phyloP scores from a whole-genome alignment of 2,888 invertebrate genomes.

The Ophion ventricosus region DNA sequence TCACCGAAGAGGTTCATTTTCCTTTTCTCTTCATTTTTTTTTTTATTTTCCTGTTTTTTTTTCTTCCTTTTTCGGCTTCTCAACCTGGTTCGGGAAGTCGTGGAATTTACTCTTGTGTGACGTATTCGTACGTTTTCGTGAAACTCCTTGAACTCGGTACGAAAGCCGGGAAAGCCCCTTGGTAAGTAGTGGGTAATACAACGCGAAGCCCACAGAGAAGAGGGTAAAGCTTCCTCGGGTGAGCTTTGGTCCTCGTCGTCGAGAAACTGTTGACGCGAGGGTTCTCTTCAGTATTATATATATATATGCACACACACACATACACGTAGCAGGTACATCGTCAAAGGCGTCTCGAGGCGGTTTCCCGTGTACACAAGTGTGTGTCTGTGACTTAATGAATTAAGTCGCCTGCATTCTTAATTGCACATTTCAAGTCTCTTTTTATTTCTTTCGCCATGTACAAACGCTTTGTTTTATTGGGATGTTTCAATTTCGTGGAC shows the following conservation, averaged over 20 bases:
- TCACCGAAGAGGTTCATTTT: background rate
- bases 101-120: background rate
- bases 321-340: background rate
- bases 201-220: background rate
- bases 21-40: background rate
- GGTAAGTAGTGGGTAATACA: constrained; percentile 47
- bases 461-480: background rate
- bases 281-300: constrained; percentile 4
- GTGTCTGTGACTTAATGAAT: constrained; percentile 75
- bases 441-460: background rate
- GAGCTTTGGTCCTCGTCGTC: constrained; percentile 72
- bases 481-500: background rate
- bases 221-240: constrained; percentile 13
- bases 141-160: background rate
- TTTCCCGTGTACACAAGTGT: constrained; percentile 11
- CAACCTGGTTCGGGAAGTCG: background rate
- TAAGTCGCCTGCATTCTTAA: constrained; percentile 78
- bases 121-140: constrained; percentile 24
- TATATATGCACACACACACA: background rate
- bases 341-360: constrained; percentile 45
- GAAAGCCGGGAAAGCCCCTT: constrained; percentile 41
- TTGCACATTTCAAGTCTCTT: constrained; percentile 69
- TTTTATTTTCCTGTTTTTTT: background rate
- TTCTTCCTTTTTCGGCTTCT: background rate
- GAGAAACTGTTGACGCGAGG: constrained; percentile 72